A percentile compares a stretch with the other conserved stretches of the same genome.
Evolutionary conservation across 30 jellyfish, hydroid and myxozoan species (phyloP).

Genomic region (Aurelia aurita complex sp. Pacific): DNA sequence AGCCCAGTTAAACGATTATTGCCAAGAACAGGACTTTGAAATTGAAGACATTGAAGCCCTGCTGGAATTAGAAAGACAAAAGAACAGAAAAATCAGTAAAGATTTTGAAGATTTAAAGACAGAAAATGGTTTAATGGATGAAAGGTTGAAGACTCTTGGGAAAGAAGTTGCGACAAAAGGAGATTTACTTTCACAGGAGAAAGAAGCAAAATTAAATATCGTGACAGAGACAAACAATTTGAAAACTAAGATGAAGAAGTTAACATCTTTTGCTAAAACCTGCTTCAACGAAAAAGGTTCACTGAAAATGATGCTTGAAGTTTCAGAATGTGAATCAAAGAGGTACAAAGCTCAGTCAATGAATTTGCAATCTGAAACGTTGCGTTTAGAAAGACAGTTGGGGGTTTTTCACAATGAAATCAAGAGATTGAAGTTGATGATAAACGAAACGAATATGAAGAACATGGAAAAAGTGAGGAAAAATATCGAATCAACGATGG

Average conservation of each 20-base stretch:
- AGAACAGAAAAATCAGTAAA: neutral
- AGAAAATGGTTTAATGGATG: neutral
- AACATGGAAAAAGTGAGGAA: too few species aligned
- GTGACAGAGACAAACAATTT: neutral
- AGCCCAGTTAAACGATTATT: neutral
- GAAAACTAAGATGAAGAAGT: neutral
- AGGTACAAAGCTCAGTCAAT: neutral
- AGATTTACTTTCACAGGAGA: neutral
- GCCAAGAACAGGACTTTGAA: slow-evolving; percentile 17
- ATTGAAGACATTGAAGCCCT: neutral
- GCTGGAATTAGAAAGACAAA: neutral
- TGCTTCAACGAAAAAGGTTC: neutral
- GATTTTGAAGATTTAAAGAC: neutral
- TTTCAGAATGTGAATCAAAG: slow-evolving; percentile 9
- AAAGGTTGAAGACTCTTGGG: neutral
- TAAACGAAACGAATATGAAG: neutral
- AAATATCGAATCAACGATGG: neutral
- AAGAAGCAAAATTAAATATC: neutral
- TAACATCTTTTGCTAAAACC: neutral
- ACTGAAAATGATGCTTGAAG: neutral
- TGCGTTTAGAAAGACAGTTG: neutral
- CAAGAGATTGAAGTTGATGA: neutral
- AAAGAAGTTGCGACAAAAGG: neutral
- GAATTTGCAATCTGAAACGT: neutral
- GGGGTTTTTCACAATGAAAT: neutral